Conservation (phyloP, 1,140 invertebrate genomes). For the Trinorchestia longiramus region DNA sequence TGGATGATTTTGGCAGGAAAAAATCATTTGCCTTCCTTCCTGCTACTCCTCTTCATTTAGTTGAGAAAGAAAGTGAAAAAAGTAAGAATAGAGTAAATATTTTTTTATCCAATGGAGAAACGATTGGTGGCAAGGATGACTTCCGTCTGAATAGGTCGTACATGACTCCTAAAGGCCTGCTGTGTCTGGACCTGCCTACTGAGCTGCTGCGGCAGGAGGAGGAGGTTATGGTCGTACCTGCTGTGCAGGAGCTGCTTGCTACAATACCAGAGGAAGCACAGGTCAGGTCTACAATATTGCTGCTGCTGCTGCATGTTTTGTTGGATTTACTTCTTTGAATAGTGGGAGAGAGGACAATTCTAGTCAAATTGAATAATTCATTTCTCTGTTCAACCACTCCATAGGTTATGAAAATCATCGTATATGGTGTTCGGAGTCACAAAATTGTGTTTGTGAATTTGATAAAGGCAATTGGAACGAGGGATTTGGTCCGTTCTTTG, state of each 20-base stretch:
- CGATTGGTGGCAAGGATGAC: slow-evolving; percentile 66
- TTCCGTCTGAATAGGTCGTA: slow-evolving; percentile 65
- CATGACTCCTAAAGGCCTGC: slow-evolving; percentile 58
- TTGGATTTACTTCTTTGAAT: not conserved
- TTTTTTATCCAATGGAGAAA: slow-evolving; percentile 60
- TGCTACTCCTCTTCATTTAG: slow-evolving; percentile 65
- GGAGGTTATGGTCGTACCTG: not conserved
- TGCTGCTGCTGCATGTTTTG: not conserved
- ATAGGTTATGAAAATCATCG: no score
- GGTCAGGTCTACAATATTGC: not conserved
- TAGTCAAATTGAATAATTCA: no score
- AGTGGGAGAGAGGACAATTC: not conserved
- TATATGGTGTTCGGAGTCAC: no score
- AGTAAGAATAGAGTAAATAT: slow-evolving; percentile 61
- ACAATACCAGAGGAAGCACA: not conserved
- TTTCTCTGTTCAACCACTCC: no score
- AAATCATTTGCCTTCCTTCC: slow-evolving; percentile 61
- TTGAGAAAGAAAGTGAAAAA: slow-evolving; percentile 67
- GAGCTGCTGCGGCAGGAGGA: slow-evolving; percentile 59
- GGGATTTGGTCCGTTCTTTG: no score
- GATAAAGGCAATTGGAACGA: no score
- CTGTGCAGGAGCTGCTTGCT: not conserved
- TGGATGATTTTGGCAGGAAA: slow-evolving; percentile 44
- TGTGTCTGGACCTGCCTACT: slow-evolving; percentile 62
- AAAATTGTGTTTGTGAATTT: no score